These are phyloP conservation scores for Holotrichia oblita DNA, from an alignment of 1,140 invertebrate species.

Conservation along the genomic window DNA sequence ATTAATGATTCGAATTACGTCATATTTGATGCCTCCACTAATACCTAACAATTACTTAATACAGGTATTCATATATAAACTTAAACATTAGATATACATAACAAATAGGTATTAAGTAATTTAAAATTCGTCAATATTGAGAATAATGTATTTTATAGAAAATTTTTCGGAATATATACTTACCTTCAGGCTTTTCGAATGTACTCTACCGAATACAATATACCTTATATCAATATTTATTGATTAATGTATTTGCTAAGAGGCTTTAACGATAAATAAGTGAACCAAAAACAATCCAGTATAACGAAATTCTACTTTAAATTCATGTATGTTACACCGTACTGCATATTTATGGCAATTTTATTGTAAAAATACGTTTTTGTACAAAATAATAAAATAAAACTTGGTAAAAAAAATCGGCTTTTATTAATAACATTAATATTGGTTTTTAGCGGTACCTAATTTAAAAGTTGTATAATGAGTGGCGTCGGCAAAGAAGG, in stretches of 20 bases:
- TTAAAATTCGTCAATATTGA: too few species aligned
- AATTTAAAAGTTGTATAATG: too few species aligned
- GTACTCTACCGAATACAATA: too few species aligned
- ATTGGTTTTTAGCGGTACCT: too few species aligned
- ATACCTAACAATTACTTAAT: too few species aligned
- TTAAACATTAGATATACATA: too few species aligned
- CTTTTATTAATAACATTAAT: too few species aligned
- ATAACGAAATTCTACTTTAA: constrained; percentile 10
- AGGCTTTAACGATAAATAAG: not conserved
- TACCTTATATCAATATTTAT: not conserved
- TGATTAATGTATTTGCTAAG: not conserved
- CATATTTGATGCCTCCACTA: too few species aligned
- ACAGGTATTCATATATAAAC: too few species aligned
- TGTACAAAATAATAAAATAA: not conserved
- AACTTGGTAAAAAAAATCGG: not conserved
- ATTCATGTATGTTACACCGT: not conserved
- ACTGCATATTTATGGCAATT: not conserved
- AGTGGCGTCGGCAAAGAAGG: too few species aligned
- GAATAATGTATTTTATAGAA: not conserved
- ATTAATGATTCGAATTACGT: too few species aligned
- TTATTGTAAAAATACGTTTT: constrained; percentile 1
- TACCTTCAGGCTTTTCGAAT: not conserved
- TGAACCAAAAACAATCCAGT: not conserved
- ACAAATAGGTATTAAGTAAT: too few species aligned
- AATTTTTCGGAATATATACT: not conserved